Percentiles rank a stretch among this genome's conserved stretches.
These are phyloP conservation scores for Stomorhina lunata DNA, from an alignment of 2,888 invertebrate genomes.

Conservation along the genomic window DNA sequence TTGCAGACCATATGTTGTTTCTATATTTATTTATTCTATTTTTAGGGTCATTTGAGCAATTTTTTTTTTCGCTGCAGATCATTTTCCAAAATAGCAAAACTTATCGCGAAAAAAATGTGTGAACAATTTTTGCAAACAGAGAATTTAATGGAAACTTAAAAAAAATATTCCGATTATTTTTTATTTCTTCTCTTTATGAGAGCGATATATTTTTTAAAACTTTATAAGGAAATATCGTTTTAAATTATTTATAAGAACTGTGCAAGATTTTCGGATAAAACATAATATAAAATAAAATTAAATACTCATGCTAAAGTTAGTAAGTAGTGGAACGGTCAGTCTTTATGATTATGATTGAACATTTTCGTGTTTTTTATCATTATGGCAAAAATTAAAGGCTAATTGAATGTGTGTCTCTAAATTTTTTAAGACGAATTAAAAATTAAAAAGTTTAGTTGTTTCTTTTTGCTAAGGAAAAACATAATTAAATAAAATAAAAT, in stretches of 20 bases:
- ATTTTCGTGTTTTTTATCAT: slow-evolving; percentile 13
- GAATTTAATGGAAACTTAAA: background rate
- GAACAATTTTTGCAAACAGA: background rate
- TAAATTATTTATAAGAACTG: background rate
- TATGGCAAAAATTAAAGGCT: background rate
- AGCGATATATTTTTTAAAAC: background rate
- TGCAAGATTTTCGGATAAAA: background rate
- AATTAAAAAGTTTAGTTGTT: background rate
- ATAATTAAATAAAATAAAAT: slow-evolving; percentile 13
- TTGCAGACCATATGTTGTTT: slow-evolving; percentile 37
- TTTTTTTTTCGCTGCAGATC: background rate
- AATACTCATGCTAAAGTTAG: background rate
- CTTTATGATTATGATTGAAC: slow-evolving; percentile 13
- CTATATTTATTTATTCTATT: slow-evolving; percentile 21
- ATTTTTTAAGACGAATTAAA: background rate
- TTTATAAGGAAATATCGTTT: slow-evolving; percentile 25
- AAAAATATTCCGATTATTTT: background rate
- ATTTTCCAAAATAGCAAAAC: background rate
- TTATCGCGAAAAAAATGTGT: background rate
- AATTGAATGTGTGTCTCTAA: background rate
- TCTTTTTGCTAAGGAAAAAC: background rate
- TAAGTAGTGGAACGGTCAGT: background rate
- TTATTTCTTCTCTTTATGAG: background rate
- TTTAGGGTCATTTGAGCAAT: slow-evolving; percentile 7
- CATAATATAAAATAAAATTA: background rate